phyloP scores from a whole-genome alignment of 1,140 invertebrate genomes.

The Aphidius gifuensis region DNA sequence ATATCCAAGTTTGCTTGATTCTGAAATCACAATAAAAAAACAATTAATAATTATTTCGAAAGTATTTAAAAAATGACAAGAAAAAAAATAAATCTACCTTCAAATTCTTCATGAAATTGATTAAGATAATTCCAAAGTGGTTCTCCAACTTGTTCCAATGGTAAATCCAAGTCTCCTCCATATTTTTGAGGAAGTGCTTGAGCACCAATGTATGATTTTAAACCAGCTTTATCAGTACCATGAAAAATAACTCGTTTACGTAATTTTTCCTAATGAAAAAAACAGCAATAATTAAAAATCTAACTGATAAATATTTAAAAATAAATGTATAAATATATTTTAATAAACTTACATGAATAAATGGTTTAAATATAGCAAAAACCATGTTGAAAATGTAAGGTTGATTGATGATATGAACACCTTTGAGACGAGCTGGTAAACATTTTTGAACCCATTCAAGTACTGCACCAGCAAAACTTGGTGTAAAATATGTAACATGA shows the following conservation, averaged over 20 bases:
- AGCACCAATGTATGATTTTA: constrained; percentile 63
- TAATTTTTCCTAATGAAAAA: constrained; percentile 54
- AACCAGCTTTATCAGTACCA: constrained; percentile 65
- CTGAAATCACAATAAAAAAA: too few relatives aligned
- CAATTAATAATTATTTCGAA: too few relatives aligned
- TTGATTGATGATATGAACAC: constrained; percentile 76
- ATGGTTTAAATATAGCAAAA: constrained; percentile 74
- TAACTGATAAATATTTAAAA: neutral
- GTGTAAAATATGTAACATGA: constrained; percentile 71
- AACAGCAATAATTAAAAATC: neutral
- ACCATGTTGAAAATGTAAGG: constrained; percentile 74
- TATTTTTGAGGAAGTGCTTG: constrained; percentile 66
- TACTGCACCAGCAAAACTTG: constrained; percentile 63
- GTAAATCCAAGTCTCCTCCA: constrained; percentile 63
- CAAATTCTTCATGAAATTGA: constrained; percentile 56
- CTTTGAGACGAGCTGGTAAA: constrained; percentile 66
- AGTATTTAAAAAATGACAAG: too few relatives aligned
- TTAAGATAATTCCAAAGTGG: constrained; percentile 56
- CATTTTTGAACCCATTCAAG: constrained; percentile 69
- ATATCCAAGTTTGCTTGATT: too few relatives aligned
- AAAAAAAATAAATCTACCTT: constrained; percentile 48
- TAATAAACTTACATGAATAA: constrained; percentile 54
- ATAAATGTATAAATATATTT: neutral
- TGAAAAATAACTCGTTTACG: constrained; percentile 69
- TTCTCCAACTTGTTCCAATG: constrained; percentile 51